Evolutionary conservation across 37 sponge, comb jelly and placozoan genomes (phyloP).

Genomic region (Halisarca cf. caerulea): DNA sequence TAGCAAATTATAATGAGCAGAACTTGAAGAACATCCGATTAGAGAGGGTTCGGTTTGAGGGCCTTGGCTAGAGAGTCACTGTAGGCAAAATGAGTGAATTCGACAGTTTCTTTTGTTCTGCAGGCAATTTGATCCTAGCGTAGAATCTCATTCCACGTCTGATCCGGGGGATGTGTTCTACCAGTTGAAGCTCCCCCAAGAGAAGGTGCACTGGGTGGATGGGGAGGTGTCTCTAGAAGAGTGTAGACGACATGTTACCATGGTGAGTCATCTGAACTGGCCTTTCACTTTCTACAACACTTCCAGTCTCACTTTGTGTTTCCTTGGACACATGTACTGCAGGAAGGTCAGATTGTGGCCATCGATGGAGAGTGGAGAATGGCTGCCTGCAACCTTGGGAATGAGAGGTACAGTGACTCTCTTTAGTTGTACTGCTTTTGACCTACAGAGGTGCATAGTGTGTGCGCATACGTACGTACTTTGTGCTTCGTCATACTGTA

Average conservation of each 20-base stretch:
- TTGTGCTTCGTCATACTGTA: no score
- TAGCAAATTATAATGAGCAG: no score
- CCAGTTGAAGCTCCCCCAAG: background rate
- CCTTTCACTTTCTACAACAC: background rate
- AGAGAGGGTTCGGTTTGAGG: no score
- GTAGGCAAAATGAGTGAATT: no score
- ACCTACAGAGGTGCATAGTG: no score
- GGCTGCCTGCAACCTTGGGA: slow-evolving; percentile 54
- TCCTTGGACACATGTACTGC: background rate
- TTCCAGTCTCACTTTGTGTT: background rate
- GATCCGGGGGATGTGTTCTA: background rate
- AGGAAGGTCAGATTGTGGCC: slow-evolving; percentile 52
- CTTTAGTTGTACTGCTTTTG: background rate
- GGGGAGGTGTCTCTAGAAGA: background rate
- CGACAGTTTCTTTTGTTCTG: no score
- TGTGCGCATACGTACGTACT: no score
- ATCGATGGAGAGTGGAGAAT: slow-evolving; percentile 84
- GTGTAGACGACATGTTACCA: background rate
- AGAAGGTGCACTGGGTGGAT: slow-evolving; percentile 22
- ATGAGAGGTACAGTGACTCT: slow-evolving; percentile 40
- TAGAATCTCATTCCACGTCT: background rate
- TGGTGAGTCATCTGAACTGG: background rate
- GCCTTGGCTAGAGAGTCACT: no score
- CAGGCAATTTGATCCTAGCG: no score
- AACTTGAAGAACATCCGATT: no score